These are phyloP conservation scores for Helarctos malayanus DNA, from an alignment of 2,797 vertebrate species.

Conservation along the genomic window DNA sequence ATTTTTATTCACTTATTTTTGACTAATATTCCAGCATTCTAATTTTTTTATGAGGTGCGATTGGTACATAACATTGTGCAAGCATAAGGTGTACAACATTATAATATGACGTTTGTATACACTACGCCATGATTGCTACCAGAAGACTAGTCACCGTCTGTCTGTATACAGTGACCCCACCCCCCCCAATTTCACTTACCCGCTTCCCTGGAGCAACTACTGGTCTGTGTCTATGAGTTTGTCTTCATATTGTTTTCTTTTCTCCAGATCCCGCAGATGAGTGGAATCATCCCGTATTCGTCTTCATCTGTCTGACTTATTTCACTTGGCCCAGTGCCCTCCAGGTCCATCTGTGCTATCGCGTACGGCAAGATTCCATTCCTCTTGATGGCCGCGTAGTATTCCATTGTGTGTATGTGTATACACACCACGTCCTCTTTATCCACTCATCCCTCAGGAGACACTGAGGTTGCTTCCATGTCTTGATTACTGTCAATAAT, in stretches of 20 bases:
- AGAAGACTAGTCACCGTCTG: not conserved
- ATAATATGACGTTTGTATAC: not conserved
- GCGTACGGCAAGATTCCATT: rapidly evolving
- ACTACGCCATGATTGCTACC: not conserved
- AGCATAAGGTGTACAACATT: not conserved
- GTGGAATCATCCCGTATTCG: not conserved
- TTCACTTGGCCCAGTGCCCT: not conserved
- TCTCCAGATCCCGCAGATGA: not conserved
- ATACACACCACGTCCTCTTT: not conserved
- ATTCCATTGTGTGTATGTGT: not conserved
- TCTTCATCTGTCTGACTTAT: not conserved
- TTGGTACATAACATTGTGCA: rapidly evolving
- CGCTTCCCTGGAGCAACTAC: not conserved
- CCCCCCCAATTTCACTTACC: not conserved
- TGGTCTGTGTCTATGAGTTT: not conserved
- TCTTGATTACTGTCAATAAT: not conserved
- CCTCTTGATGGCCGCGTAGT: not conserved
- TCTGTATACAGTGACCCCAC: not conserved
- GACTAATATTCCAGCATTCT: not conserved
- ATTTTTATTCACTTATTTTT: not conserved
- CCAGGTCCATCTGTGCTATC: not conserved
- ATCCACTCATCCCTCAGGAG: too few relatives aligned
- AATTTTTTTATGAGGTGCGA: too few relatives aligned
- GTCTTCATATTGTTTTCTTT: not conserved
- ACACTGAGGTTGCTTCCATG: not conserved